Evolutionary conservation across 2,888 invertebrate species (phyloP).

Genomic region (Monochamus alternatus): DNA sequence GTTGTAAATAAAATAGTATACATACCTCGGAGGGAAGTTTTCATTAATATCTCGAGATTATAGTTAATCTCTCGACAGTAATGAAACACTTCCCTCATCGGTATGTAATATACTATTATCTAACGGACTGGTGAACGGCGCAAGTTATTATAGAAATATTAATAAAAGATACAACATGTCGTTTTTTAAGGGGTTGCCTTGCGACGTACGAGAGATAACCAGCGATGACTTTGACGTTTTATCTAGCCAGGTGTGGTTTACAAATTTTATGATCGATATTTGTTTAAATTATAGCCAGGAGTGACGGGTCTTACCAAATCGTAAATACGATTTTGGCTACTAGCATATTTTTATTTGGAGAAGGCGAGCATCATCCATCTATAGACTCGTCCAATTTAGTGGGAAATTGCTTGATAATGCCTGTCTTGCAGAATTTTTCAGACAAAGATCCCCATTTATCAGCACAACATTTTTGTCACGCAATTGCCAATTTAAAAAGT

Average conservation of each 20-base stretch:
- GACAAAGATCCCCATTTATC: not conserved
- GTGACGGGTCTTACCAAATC: not conserved
- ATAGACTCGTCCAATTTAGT: not conserved
- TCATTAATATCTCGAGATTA: too few species aligned
- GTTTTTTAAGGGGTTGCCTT: not conserved
- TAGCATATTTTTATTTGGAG: not conserved
- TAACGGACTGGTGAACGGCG: conserved; percentile 20
- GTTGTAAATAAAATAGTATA: too few species aligned
- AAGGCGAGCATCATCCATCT: not conserved
- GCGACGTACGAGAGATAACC: conserved; percentile 11
- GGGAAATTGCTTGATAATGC: not conserved
- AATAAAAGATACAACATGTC: conserved; percentile 22
- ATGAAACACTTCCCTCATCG: too few species aligned
- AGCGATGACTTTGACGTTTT: conserved; percentile 19
- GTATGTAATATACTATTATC: too few species aligned
- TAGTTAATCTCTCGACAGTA: too few species aligned
- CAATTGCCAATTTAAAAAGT: not conserved
- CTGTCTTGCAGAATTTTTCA: not conserved
- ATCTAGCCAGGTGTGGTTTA: conserved; percentile 9
- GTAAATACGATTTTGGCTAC: not conserved
- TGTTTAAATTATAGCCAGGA: conserved; percentile 7
- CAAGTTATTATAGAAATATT: conserved; percentile 17
- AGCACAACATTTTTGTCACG: not conserved
- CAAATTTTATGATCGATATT: conserved; percentile 26
- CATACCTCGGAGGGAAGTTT: too few species aligned